These are phyloP conservation scores for Lithosia quadra DNA, from an alignment of 2,888 invertebrate species.

Conservation along the genomic window DNA sequence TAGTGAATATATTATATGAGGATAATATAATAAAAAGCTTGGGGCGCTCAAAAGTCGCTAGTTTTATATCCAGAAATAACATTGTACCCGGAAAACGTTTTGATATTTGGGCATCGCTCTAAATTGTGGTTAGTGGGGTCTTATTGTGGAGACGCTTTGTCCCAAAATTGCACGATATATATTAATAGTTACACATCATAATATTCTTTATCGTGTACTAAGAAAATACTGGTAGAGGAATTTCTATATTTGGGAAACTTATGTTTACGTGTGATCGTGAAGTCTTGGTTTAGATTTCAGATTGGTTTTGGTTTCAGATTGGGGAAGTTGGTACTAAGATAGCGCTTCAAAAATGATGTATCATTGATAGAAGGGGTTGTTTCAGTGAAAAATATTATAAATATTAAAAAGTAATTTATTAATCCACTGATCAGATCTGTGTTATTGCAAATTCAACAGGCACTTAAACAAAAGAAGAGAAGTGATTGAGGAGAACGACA, in stretches of 20 bases:
- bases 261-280: neutral
- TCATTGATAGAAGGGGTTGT: too few relatives aligned
- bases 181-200: neutral
- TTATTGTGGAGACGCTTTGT: neutral
- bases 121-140: conserved; percentile 6
- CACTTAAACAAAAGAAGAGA: too few relatives aligned
- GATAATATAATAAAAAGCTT: conserved; percentile 11
- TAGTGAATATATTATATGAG: conserved; percentile 12
- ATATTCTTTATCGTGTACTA: conserved; percentile 1
- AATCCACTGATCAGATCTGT: too few relatives aligned
- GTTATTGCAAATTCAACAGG: too few relatives aligned
- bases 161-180: conserved; percentile 2
- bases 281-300: neutral
- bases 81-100: conserved; percentile 4
- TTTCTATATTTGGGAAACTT: neutral
- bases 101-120: conserved; percentile 11
- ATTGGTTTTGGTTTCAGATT: too few relatives aligned
- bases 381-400: too few relatives aligned
- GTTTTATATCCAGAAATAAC: conserved; percentile 15
- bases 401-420: too few relatives aligned
- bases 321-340: neutral
- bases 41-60: conserved; percentile 7
- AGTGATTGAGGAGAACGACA: too few relatives aligned
- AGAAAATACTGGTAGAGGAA: neutral
- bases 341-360: too few relatives aligned